Base-by-base conservation (phyloP, 2,797 vertebrate genomes). In the Rachycentron canadum region DNA sequence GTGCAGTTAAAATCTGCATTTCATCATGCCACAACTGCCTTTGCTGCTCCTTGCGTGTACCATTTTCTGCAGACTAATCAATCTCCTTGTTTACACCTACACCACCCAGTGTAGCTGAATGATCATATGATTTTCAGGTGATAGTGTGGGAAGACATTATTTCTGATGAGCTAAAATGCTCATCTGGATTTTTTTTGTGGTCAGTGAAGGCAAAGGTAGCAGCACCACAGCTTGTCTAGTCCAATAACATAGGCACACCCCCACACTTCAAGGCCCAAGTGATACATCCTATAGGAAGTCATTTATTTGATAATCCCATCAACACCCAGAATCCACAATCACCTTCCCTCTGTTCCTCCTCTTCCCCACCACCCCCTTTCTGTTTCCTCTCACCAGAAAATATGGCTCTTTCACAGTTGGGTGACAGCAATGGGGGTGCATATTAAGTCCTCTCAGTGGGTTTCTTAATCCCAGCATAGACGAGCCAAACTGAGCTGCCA, bases 391-490 rank as follows among this genome's bases (percentile, higher is more conserved):
- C 76, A 77, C 30, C 68, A 63, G 17, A 71, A 68, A 30, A 61
- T 32, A 36, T 64, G 43, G 76, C 76, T 85, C 79, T 59, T 69
- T 75, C 68, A 47, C 73, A 69, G 71, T 57, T 77, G 75, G 79
- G 25, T 79, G 69, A 83, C 52, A 79, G 82, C 64, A 77, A 10
- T 21, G 11, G 73, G n/a, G 73, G 53, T 52, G 66, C 49, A 80
- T 68, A 85, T 89, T 82, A 89, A 88, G 70, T 79, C 74, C 34
- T 70, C 71, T 76, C 83, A 61, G 64, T 84, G 66, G 77, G 79
- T 70, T 86, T 85, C 76, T 71, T 89, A 89, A 89, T 89, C 84
- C 66, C 66, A 73, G 55, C 28, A 50, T 21, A 68, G 74, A 61
- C 11, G n/a, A 64, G 67, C 23, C 32, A 17, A 52, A 60, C 59